Conservation (phyloP, 2,888 invertebrate genomes). For the Rhaphigaster nebulosa region DNA sequence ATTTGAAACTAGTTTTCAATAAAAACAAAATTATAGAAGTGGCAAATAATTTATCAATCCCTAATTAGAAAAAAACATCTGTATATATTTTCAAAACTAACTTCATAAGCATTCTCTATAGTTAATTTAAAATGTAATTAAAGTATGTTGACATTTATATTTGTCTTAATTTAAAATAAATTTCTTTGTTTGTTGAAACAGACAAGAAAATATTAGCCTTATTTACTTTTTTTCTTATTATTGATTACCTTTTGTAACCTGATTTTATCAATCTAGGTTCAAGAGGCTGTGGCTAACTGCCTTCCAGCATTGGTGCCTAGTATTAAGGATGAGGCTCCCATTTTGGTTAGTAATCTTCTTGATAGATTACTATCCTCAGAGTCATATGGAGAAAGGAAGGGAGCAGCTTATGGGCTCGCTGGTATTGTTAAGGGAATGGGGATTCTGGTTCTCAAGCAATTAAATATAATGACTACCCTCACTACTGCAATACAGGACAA, state of each 20-base stretch:
- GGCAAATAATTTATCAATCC: too few relatives aligned
- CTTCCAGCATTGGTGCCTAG: conserved; percentile 93
- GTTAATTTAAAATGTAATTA: too few relatives aligned
- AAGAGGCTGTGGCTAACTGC: conserved; percentile 97
- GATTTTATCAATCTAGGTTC: conserved; percentile 75
- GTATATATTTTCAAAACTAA: too few relatives aligned
- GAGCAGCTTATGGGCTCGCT: conserved; percentile 97
- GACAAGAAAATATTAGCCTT: background rate
- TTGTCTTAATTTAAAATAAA: too few relatives aligned
- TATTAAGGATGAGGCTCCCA: conserved; percentile 90
- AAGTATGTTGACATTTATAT: too few relatives aligned
- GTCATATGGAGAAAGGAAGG: conserved; percentile 90
- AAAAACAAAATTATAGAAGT: too few relatives aligned
- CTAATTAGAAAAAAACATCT: too few relatives aligned
- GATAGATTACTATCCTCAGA: conserved; percentile 90
- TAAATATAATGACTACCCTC: conserved; percentile 94
- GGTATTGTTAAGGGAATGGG: conserved; percentile 97
- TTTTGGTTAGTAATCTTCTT: conserved; percentile 88
- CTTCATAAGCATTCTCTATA: too few relatives aligned
- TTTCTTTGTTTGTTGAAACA: background rate
- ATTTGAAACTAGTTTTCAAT: too few relatives aligned
- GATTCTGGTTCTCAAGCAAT: conserved; percentile 92
- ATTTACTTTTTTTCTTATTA: conserved; percentile 12
- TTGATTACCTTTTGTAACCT: conserved; percentile 49
- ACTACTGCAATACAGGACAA: conserved; percentile 96